These are phyloP conservation scores for Calidris pugnax DNA, from an alignment of 2,113 vertebrate genomes.

Conservation along the genomic window DNA sequence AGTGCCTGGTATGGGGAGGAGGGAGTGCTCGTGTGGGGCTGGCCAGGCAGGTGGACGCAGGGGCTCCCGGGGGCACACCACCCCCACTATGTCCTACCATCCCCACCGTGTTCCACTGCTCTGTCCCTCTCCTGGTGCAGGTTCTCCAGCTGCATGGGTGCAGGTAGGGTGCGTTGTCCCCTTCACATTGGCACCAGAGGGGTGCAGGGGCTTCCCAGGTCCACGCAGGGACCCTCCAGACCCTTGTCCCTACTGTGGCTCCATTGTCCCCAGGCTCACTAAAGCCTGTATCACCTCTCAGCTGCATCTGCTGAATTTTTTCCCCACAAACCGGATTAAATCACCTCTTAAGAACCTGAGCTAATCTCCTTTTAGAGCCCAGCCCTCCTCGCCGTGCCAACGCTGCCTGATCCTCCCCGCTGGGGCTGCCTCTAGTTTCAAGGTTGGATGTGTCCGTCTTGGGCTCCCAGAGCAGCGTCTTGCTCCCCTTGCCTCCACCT, in stretches of 20 bases:
- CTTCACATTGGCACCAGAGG: neutral
- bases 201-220: neutral
- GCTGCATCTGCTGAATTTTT: neutral
- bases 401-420: neutral
- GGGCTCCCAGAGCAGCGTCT: neutral
- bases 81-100: fast-evolving
- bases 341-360: neutral
- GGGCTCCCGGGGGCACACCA: neutral
- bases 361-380: conserved; percentile 3
- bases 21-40: fast-evolving
- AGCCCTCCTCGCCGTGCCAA: neutral
- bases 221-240: neutral
- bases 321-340: neutral
- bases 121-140: neutral
- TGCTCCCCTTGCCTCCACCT: neutral
- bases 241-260: neutral
- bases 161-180: neutral
- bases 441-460: conserved; percentile 24
- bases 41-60: neutral
- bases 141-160: fast-evolving
- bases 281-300: neutral
- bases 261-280: neutral
- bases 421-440: conserved; percentile 39
- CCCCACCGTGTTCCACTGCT: fast-evolving
- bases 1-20: neutral